Evolutionary conservation across 2,888 invertebrate genomes (phyloP), one percentile per base, ranked within the genome.

Genomic region (Caenorhabditis imperialis): DNA sequence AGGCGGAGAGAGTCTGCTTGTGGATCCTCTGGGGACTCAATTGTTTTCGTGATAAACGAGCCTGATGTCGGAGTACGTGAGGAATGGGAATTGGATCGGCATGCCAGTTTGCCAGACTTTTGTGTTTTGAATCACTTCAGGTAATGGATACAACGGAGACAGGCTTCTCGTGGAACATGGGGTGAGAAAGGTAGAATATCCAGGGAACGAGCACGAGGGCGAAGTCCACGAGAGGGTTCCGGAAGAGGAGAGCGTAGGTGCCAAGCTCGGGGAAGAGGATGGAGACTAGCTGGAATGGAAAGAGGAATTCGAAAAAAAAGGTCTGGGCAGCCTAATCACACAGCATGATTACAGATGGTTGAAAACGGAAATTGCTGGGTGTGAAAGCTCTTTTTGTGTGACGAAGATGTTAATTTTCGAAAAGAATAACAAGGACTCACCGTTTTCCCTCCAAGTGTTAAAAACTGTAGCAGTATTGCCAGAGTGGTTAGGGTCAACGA

Each of bases 171-270:
- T 62, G 51, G 37, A 63, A 63, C 54, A 63, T 47, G 14, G 63
- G 63, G 55, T 63, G 63, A 27, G 63, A 55, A 3, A 63, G n/a
- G 18, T 55, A 63, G 16, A 63, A 63, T 5, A 55, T 44, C 54
- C 37, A 54, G 5, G 63, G 63, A 33, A 63, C 55, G 4, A 40
- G 40, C 3, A 55, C 38, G 48, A 63, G 54, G 42, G 53, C 62
- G 3, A 48, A 22, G 27, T 55, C 54, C 18, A 63, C 22, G 0
- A 55, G 12, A 22, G 54, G 54, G n/a, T 54, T 14, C 30, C 63
- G 16, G 22, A 63, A 22, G 33, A 63, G 10, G 3, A 30, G 23
- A 10, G 54, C 54, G 27, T 55, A 54, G 1, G 55, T 30, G 7
- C 10, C 30, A 22, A 37, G 16, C 6, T 45, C 40, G 3, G 47